Base-by-base conservation (phyloP, 1,140 invertebrate genomes). In the Solenopsis invicta region DNA sequence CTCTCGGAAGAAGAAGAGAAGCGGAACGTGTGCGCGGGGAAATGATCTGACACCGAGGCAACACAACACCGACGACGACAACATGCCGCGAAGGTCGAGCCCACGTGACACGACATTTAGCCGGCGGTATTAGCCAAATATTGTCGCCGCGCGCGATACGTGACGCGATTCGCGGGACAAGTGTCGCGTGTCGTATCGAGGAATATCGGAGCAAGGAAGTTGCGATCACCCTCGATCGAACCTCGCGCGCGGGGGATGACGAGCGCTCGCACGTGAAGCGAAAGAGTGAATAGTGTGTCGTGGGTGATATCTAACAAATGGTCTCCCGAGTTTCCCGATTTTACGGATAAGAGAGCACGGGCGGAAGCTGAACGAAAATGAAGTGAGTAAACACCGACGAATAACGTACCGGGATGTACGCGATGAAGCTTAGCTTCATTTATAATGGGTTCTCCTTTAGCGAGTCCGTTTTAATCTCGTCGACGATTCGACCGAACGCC, bases 381-480 rank as follows among this genome's bases (percentile, higher is more conserved):
- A 90, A 90, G 89, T 90, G 89, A 56, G 88, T 90, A 82, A 10
- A 24, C 5, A 9, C 50, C 52, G 61, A 41, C 2, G 29, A 69
- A 9, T 50, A 21, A 13, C 9, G 9, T 9, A 29, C 29, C 0
- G n/a, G n/a, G n/a, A n/a, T n/a, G n/a, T n/a, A n/a, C n/a, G n/a
- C n/a, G n/a, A n/a, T 29, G 2, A 29, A 29, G 29, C 29, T 29
- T 29, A 29, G 29, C 29, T 29, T 29, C 29, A 29, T 29, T 29
- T 29, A 0, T 29, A 29, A 29, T 29, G 29, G 29, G 2, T 29
- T 2, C 2, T 61, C 13, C 6, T 48, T 24, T 24, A 10, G 21
- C 8, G n/a, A 37, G 24, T 48, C 5, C 21, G 41, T 48, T 21
- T 48, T 78, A 9, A 34, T 8, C 4, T 21, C 9, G 21, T 21